Conservation (phyloP, 1,140 invertebrate species). For the Hylaeus anthracinus region DNA sequence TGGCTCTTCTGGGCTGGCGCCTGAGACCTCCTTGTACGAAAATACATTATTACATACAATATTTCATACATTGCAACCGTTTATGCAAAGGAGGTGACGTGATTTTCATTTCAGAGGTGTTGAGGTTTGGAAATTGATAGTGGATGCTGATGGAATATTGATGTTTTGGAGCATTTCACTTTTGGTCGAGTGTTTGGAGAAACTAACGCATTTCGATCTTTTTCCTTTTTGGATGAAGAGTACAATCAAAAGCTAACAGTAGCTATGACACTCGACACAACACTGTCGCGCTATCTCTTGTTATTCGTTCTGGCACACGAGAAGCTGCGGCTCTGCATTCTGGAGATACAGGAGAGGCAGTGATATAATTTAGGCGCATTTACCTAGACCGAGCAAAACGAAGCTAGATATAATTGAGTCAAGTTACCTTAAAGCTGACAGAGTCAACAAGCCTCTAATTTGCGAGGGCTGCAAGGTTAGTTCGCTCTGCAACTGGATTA, state of each 20-base stretch:
- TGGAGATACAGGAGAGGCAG: too few relatives aligned
- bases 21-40: neutral
- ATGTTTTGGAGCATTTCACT: neutral
- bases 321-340: too few relatives aligned
- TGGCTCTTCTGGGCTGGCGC: neutral
- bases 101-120: neutral
- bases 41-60: too few relatives aligned
- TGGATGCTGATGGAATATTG: neutral
- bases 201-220: neutral
- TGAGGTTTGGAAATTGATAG: neutral
- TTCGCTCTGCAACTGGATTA: slow-evolving; percentile 15
- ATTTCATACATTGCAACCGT: neutral
- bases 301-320: too few relatives aligned
- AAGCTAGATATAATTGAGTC: too few relatives aligned
- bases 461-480: neutral
- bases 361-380: too few relatives aligned
- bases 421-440: too few relatives aligned
- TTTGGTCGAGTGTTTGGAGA: neutral
- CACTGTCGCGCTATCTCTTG: too few relatives aligned
- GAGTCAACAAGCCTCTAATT: neutral
- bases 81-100: neutral
- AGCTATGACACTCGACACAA: too few relatives aligned
- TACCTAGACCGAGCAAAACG: too few relatives aligned
- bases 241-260: too few relatives aligned
- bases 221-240: too few relatives aligned